Base-by-base conservation (phyloP, 2,888 invertebrate species). In the Frankliniella intonsa region DNA sequence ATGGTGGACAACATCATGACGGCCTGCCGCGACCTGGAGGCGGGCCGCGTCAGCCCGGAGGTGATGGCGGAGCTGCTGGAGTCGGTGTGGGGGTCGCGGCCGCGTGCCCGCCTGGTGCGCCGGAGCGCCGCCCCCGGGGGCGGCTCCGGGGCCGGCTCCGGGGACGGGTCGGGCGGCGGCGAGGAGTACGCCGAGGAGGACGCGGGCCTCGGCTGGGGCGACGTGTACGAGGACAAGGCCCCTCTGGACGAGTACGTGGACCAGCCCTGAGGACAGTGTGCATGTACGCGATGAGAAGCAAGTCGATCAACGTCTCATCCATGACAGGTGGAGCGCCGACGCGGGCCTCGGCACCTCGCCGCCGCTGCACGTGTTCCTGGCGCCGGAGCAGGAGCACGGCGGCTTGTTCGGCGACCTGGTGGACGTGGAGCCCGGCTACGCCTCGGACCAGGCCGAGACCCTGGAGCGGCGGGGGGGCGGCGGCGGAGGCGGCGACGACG, bases 361-460 rank as follows among this genome's bases (percentile, higher is more conserved):
- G 62, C 22, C 49, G 1, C 80, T 55, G 80, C 49, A 19, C 11
- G 22, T 50, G 0, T 50, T 27, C 82, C 22, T 82, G 69, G 12
- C 69, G 25, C 19, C 19, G 0, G 62, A 62, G 22, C 69, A 76
- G 25, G 82, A 27, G 27, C 38, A 51, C 12, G 82, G 50, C 62
- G 82, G 82, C 10, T 81, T 80, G 49, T 82, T 81, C 65, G 82
- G 81, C 51, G 80, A 81, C 62, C 81, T 65, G 62, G 79, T 65
- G 62, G 79, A 17, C 27, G 81, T 79, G 17, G 82, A 81, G 12
- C 50, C 49, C 25, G 82, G 83, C 22, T 83, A 82, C 80, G 81
- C 81, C 80, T 81, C 82, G 51, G 79, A 81, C 27, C 81, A 82
- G 80, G 81, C 83, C 50, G 81, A 83, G 19, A 82, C 83, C n/a